Conservation (phyloP, 1,140 invertebrate genomes). For the Lycorma delicatula region DNA sequence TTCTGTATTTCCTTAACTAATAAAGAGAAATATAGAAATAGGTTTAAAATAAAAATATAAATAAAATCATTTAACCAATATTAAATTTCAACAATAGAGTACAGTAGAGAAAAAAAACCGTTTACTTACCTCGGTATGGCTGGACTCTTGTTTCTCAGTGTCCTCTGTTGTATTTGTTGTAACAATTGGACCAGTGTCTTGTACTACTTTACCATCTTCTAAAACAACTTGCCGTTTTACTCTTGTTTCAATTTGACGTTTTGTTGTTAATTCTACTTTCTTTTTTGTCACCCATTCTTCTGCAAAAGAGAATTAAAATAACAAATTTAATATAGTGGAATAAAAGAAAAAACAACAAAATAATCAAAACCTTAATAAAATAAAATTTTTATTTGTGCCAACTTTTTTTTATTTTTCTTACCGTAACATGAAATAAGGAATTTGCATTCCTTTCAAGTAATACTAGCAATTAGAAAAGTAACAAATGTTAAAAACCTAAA, state of each 20-base stretch:
- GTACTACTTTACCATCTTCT: conserved; percentile 81
- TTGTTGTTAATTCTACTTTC: conserved; percentile 78
- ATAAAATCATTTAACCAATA: no score
- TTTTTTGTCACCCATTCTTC: conserved; percentile 87
- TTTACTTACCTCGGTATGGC: conserved; percentile 65
- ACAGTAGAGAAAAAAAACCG: not conserved
- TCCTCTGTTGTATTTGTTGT: conserved; percentile 84
- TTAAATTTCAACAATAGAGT: no score
- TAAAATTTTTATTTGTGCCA: no score
- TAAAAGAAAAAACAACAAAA: not conserved
- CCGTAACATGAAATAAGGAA: no score
- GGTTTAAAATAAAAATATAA: no score
- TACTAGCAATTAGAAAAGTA: no score
- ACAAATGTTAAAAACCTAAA: no score
- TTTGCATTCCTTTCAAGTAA: no score
- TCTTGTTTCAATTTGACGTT: conserved; percentile 77
- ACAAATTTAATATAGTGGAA: not conserved
- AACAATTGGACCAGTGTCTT: conserved; percentile 78
- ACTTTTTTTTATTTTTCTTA: no score
- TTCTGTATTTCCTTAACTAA: no score
- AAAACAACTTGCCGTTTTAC: conserved; percentile 81
- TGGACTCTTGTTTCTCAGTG: conserved; percentile 75
- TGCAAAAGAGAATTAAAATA: conserved; percentile 40
- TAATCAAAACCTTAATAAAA: no score
- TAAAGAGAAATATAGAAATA: no score